Conservation (phyloP, 2,113 vertebrate species). For the Thinocorus orbignyianus region DNA sequence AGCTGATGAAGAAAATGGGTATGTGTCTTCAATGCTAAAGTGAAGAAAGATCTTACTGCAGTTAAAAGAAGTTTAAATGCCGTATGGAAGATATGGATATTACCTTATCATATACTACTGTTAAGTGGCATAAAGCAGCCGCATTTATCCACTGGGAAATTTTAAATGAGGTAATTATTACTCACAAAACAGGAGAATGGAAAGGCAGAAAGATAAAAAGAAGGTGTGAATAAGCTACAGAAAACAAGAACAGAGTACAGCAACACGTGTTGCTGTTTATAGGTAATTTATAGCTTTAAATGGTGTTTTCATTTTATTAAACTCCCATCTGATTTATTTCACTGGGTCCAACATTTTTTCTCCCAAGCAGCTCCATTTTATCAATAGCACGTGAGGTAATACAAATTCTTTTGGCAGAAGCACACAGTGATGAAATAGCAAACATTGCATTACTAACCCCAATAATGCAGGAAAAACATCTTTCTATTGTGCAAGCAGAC, state of each 20-base stretch:
- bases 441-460: slow-evolving; percentile 46
- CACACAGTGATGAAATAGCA: slow-evolving; percentile 6
- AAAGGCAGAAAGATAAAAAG: background rate
- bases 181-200: background rate
- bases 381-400: background rate
- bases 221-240: background rate
- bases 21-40: background rate
- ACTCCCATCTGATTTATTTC: slow-evolving; percentile 7
- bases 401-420: slow-evolving; percentile 21
- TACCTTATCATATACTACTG: background rate
- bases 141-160: background rate
- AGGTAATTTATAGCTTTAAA: background rate
- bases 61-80: background rate
- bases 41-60: background rate
- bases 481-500: slow-evolving; percentile 51
- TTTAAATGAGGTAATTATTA: background rate
- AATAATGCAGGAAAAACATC: slow-evolving; percentile 49
- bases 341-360: background rate
- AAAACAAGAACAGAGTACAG: background rate
- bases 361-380: background rate
- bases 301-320: background rate
- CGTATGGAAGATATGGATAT: background rate
- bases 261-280: background rate
- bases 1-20: background rate
- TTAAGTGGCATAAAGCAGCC: background rate